phyloP scores from a whole-genome alignment of 2,113 vertebrate genomes.

The Panurus biarmicus region DNA sequence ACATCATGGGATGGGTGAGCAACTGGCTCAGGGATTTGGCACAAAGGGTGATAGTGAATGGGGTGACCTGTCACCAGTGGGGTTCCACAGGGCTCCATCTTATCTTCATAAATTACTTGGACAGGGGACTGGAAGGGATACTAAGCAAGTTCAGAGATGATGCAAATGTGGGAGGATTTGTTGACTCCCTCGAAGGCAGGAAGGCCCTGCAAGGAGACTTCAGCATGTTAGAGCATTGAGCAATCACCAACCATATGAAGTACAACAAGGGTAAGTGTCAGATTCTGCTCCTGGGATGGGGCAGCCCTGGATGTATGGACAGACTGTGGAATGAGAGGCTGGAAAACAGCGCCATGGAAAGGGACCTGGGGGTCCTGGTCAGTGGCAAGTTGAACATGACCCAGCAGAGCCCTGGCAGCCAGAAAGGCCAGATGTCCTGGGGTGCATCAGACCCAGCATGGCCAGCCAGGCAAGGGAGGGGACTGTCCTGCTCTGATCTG shows the following conservation, averaged over 20 bases:
- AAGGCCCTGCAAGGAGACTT: neutral
- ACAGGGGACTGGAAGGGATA: neutral
- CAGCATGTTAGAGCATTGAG: accelerated
- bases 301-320: neutral
- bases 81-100: neutral
- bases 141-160: neutral
- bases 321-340: neutral
- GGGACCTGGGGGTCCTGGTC: neutral
- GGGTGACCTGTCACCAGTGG: neutral
- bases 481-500: neutral
- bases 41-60: neutral
- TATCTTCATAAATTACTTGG: neutral
- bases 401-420: neutral
- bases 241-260: neutral
- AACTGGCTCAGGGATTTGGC: accelerated
- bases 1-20: neutral
- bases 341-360: accelerated
- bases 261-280: too few species aligned
- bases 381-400: neutral
- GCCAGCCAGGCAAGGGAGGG: neutral
- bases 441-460: accelerated
- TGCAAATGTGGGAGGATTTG: neutral
- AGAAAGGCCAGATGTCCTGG: neutral
- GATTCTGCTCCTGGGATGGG: neutral
- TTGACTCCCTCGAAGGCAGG: accelerated